Evolutionary conservation across 2,888 invertebrate genomes (phyloP).

Genomic region (Chrysina gloriosa): DNA sequence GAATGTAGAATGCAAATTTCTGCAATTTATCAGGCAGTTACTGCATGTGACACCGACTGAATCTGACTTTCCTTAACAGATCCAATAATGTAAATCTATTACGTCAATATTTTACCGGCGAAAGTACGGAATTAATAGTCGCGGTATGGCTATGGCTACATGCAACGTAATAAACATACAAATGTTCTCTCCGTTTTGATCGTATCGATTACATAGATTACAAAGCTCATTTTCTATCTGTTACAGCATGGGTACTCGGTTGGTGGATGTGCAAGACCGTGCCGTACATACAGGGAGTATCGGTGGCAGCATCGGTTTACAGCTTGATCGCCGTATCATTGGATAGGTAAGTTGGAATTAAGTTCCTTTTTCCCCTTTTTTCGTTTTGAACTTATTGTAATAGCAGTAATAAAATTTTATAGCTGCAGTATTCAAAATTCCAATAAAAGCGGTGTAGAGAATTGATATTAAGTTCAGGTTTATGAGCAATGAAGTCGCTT

Average conservation of each 20-base stretch:
- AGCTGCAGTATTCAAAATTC: too few relatives aligned
- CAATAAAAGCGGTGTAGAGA: neutral
- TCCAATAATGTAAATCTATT: conserved; percentile 44
- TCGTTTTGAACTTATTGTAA: neutral
- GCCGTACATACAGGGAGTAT: conserved; percentile 94
- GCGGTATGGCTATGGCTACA: neutral
- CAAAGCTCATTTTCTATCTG: conserved; percentile 46
- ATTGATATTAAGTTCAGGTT: neutral
- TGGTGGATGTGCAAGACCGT: conserved; percentile 96
- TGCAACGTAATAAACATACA: neutral
- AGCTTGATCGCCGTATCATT: conserved; percentile 94
- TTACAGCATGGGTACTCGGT: conserved; percentile 93
- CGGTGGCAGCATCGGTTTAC: conserved; percentile 95
- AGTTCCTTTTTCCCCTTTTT: neutral
- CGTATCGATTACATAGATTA: neutral
- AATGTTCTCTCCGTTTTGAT: neutral
- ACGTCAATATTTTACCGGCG: conserved; percentile 41
- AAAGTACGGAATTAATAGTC: conserved; percentile 15
- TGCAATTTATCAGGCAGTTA: conserved; percentile 43
- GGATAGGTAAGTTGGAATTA: conserved; percentile 85
- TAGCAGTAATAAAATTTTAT: too few relatives aligned
- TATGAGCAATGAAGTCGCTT: neutral
- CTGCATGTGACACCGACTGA: conserved; percentile 43
- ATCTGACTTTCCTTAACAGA: conserved; percentile 43
- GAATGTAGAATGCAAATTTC: conserved; percentile 46